Conservation (phyloP, 2,797 vertebrate genomes). For the Thunnus albacares region DNA sequence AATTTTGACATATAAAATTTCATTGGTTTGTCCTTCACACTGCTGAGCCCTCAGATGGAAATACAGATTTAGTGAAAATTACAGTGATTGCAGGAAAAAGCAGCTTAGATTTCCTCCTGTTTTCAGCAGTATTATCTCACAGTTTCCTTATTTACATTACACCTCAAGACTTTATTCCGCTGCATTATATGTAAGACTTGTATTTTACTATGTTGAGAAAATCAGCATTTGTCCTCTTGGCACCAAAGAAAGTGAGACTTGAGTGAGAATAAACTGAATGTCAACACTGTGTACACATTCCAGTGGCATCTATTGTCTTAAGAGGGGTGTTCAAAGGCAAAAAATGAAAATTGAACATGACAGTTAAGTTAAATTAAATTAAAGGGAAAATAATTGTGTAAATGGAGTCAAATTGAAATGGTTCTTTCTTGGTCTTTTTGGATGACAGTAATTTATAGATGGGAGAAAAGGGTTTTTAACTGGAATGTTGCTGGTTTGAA, state of each 20-base stretch:
- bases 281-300: background rate
- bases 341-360: background rate
- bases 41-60: constrained; percentile 36
- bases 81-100: constrained; percentile 2
- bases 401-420: no score
- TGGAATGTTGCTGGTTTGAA: background rate
- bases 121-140: constrained; percentile 6
- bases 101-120: background rate
- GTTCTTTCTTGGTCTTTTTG: background rate
- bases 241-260: background rate
- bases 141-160: background rate
- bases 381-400: background rate
- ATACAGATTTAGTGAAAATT: constrained; percentile 33
- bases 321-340: background rate
- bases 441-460: background rate
- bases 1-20: constrained; percentile 13
- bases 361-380: background rate
- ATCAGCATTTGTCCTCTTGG: constrained; percentile 6
- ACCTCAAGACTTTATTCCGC: constrained; percentile 1
- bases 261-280: background rate
- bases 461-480: background rate
- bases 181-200: background rate
- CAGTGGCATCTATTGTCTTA: background rate
- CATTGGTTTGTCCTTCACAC: constrained; percentile 34
- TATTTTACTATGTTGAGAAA: constrained; percentile 8